A percentile compares a stretch with the other conserved stretches of the same genome.
These are phyloP conservation scores for Mamestra brassicae DNA, from an alignment of 2,888 invertebrate species.

Conservation along the genomic window DNA sequence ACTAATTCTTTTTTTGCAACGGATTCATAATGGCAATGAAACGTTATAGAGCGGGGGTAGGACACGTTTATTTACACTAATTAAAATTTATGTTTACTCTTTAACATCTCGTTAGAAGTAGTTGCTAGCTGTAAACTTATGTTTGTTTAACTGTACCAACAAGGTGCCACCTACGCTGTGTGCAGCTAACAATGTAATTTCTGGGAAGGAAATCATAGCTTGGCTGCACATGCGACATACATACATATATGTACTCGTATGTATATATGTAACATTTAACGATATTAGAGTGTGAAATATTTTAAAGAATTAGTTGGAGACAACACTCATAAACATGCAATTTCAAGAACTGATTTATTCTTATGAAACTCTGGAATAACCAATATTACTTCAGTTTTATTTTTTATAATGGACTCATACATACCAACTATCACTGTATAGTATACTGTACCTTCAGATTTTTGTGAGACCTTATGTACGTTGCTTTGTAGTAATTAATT, in stretches of 20 bases:
- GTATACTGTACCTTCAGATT: neutral
- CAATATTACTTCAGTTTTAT: too few species aligned
- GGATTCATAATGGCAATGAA: too few species aligned
- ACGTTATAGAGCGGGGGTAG: too few species aligned
- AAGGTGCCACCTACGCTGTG: constrained; percentile 16
- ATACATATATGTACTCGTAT: neutral
- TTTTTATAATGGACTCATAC: too few species aligned
- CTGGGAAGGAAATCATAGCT: constrained; percentile 21
- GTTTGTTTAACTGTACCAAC: constrained; percentile 19
- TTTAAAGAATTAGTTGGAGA: neutral
- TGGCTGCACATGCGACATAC: constrained; percentile 8
- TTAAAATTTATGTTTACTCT: neutral
- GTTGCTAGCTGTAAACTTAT: neutral
- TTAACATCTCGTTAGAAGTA: neutral
- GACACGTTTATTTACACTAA: too few species aligned
- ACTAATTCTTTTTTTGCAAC: too few species aligned
- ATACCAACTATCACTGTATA: neutral
- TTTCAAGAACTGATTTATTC: too few species aligned
- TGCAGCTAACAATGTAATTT: constrained; percentile 45
- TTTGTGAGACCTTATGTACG: neutral
- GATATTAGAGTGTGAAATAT: neutral
- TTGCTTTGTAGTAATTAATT: constrained; percentile 32
- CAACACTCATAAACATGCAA: too few species aligned
- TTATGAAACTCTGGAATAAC: too few species aligned
- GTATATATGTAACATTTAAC: too few species aligned